A percentile compares a stretch with the other conserved stretches of the same genome.
Evolutionary conservation across 2,888 invertebrate species (phyloP).

Genomic region (Pimpla rufipes): DNA sequence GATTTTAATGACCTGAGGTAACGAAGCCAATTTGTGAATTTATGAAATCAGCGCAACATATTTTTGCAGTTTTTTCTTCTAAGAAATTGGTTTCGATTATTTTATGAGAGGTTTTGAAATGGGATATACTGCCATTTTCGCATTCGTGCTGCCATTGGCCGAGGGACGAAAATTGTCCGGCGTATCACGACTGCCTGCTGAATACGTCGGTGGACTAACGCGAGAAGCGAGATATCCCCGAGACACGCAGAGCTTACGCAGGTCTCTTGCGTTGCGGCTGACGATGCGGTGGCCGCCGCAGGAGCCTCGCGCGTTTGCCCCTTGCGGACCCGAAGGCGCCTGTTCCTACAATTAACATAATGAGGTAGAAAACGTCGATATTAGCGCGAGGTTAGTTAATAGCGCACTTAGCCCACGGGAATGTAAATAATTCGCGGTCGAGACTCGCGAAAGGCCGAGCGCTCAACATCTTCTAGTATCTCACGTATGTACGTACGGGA

Average conservation of each 20-base stretch:
- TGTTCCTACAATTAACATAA: slow-evolving; percentile 81
- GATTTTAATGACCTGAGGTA: too few relatives aligned
- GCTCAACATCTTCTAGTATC: not conserved
- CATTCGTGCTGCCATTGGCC: too few relatives aligned
- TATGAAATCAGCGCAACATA: too few relatives aligned
- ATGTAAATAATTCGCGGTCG: slow-evolving; percentile 76
- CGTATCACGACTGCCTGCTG: too few relatives aligned
- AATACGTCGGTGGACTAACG: not conserved
- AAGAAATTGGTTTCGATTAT: too few relatives aligned
- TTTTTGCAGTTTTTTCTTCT: too few relatives aligned
- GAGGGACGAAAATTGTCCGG: too few relatives aligned
- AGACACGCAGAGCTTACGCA: slow-evolving; percentile 13
- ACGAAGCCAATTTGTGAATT: too few relatives aligned
- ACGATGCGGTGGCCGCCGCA: slow-evolving; percentile 53
- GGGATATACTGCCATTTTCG: too few relatives aligned
- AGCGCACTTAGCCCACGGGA: slow-evolving; percentile 76
- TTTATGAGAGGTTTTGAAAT: too few relatives aligned
- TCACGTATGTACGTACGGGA: not conserved
- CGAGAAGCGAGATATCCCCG: not conserved
- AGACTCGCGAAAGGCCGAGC: slow-evolving; percentile 2
- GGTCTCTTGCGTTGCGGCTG: slow-evolving; percentile 7
- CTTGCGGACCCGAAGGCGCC: slow-evolving; percentile 72
- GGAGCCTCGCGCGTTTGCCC: slow-evolving; percentile 64
- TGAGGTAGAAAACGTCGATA: slow-evolving; percentile 79
- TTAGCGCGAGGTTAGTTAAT: slow-evolving; percentile 81